Percentiles rank a stretch among this genome's conserved stretches.
Conservation (phyloP, 2,113 vertebrate genomes). For the Albula goreensis region DNA sequence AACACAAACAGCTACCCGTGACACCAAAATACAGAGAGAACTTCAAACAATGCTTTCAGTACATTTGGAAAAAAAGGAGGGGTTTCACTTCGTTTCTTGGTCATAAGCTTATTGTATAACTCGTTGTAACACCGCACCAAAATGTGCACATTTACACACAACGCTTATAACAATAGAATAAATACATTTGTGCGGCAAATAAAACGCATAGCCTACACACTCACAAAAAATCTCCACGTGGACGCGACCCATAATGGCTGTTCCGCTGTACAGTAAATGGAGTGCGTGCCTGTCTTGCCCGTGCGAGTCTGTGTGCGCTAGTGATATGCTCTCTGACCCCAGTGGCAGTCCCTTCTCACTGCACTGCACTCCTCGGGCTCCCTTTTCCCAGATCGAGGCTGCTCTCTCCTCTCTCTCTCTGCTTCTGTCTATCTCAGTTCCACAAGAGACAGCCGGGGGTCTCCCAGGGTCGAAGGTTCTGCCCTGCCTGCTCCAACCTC, state of each 20-base stretch:
- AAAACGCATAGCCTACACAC: background rate
- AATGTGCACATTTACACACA: background rate
- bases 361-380: conserved; percentile 67
- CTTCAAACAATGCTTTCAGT: background rate
- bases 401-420: conserved; percentile 50
- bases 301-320: conserved; percentile 60
- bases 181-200: background rate
- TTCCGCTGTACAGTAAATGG: conserved; percentile 38
- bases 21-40: background rate
- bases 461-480: conserved; percentile 88
- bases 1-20: background rate
- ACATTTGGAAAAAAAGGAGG: background rate
- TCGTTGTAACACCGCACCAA: background rate
- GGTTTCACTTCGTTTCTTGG: too few species aligned
- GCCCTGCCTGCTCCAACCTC: conserved; percentile 75
- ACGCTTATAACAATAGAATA: background rate
- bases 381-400: conserved; percentile 57
- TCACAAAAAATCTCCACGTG: conserved; percentile 22
- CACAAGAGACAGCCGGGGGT: conserved; percentile 71
- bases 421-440: conserved; percentile 64
- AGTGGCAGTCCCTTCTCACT: conserved; percentile 87
- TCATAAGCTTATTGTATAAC: background rate
- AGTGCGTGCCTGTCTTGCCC: conserved; percentile 37
- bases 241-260: conserved; percentile 28
- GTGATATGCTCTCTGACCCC: conserved; percentile 92